Base-by-base conservation (phyloP, 1,140 invertebrate genomes). In the Fopius arisanus region DNA sequence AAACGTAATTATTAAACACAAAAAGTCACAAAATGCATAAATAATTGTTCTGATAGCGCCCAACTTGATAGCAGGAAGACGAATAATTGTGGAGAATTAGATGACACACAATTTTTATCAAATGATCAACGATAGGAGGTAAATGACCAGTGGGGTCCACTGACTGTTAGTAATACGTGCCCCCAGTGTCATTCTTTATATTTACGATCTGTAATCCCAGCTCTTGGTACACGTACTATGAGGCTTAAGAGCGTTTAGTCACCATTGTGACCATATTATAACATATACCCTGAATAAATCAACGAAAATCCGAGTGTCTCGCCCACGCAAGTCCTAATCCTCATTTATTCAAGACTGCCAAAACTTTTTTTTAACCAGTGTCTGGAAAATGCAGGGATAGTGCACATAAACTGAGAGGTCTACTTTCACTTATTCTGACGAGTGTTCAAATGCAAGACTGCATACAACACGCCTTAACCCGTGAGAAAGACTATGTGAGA, bases 141-240 rank as follows among this genome's bases (percentile, higher is more conserved):
- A 59, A 59, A 59, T 26, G 54, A 59, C 54, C 54, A 59, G 54
- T 59, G 10, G 54, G 54, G 54, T 59, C 54, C 19, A 59, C 14
- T 26, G 14, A 26, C 43, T 19, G 43, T 48, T 7, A 59, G 54
- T 6, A 14, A 59, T 59, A 28, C 19, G 19, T 19, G 23, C 10
- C 23, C 23, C 54, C 26, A 21, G 23, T 59, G 26, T 65, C 62
- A 65, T 3, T 65, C 62, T 65, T 65, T 33, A 65, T 65, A 65
- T 65, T 65, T 65, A 65, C 62, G 62, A 65, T 31, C n/a, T 33
- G 62, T 65, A 65, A 65, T 65, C 62, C 62, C 62, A 16, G 28
- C 54, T 26, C 23, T 26, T 59, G 6, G 19, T 23, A 26, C 29
- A 65, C 28, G 14, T 31, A 9, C 28, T 14, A 59, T 14, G 23